A percentile compares a stretch with the other conserved stretches of the same genome.
Evolutionary conservation across 2,113 vertebrate species (phyloP).

Genomic region (Periophthalmodon schlosseri): DNA sequence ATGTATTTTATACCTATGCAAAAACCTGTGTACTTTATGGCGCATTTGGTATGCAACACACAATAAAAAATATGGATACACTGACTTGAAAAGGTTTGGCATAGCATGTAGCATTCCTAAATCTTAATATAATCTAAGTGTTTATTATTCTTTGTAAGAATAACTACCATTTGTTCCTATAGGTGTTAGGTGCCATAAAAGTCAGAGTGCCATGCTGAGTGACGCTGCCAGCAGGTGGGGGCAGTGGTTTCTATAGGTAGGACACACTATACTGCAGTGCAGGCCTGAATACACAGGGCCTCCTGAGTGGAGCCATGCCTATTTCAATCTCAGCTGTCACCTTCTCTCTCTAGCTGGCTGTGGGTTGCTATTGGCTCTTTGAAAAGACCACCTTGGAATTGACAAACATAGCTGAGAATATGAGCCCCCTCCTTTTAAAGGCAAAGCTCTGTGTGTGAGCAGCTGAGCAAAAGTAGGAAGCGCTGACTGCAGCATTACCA

Average conservation of each 20-base stretch:
- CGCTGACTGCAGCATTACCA: slow-evolving; percentile 74
- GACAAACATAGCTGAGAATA: slow-evolving; percentile 78
- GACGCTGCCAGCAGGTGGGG: slow-evolving; percentile 50
- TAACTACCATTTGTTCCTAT: background rate
- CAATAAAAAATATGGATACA: background rate
- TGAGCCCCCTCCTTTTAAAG: slow-evolving; percentile 79
- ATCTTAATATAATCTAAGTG: background rate
- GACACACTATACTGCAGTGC: slow-evolving; percentile 33
- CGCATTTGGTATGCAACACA: background rate
- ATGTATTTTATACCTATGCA: background rate
- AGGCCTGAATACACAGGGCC: slow-evolving; percentile 42
- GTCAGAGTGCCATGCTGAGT: background rate
- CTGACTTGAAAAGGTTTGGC: background rate
- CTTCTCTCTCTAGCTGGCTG: slow-evolving; percentile 22
- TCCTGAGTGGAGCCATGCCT: slow-evolving; percentile 39
- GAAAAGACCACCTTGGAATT: slow-evolving; percentile 76
- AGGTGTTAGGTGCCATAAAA: background rate
- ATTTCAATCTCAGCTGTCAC: slow-evolving; percentile 70
- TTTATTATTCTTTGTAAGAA: background rate
- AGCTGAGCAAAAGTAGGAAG: slow-evolving; percentile 58
- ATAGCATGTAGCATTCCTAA: background rate
- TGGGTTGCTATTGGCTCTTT: slow-evolving; percentile 46
- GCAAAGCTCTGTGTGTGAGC: slow-evolving; percentile 51
- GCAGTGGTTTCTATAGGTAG: slow-evolving; percentile 41
- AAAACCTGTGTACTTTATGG: background rate